Evolutionary conservation across 2,113 vertebrate species (phyloP).

Genomic region (Tichodroma muraria): DNA sequence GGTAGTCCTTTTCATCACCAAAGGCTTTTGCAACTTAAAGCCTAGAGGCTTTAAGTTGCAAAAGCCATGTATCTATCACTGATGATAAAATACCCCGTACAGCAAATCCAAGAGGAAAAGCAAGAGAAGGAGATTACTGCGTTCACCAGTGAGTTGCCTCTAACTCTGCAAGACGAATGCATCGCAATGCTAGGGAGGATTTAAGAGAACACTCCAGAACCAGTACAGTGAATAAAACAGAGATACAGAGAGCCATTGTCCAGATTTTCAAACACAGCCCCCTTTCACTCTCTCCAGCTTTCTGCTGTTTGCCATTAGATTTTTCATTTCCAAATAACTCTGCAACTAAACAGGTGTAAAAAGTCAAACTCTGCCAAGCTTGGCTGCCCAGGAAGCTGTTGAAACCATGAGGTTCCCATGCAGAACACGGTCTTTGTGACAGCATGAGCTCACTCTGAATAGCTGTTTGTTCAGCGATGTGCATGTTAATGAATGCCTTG

Average conservation of each 20-base stretch:
- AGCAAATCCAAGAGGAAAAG: neutral
- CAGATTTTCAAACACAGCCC: slow-evolving; percentile 18
- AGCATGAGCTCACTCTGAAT: slow-evolving; percentile 58
- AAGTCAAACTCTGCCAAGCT: slow-evolving; percentile 67
- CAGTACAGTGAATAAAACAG: neutral
- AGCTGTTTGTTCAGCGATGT: slow-evolving; percentile 42
- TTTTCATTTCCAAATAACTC: slow-evolving; percentile 56
- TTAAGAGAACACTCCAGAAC: neutral
- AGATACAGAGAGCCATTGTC: slow-evolving; percentile 3
- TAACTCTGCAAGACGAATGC: neutral
- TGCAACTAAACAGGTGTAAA: slow-evolving; percentile 65
- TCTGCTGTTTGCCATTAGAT: slow-evolving; percentile 46
- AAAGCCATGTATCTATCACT: neutral
- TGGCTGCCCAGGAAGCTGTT: slow-evolving; percentile 64
- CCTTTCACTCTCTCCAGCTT: neutral
- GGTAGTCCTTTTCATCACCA: neutral
- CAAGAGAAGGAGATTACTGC: neutral
- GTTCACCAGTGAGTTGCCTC: neutral
- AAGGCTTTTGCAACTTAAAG: neutral
- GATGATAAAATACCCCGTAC: neutral
- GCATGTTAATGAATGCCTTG: slow-evolving; percentile 58
- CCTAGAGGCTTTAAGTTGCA: too few relatives aligned
- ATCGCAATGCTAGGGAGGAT: neutral
- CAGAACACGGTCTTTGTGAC: slow-evolving; percentile 61
- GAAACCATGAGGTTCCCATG: slow-evolving; percentile 65